phyloP scores from a whole-genome alignment of 1,140 invertebrate species.

The Saccostrea cuccullata region DNA sequence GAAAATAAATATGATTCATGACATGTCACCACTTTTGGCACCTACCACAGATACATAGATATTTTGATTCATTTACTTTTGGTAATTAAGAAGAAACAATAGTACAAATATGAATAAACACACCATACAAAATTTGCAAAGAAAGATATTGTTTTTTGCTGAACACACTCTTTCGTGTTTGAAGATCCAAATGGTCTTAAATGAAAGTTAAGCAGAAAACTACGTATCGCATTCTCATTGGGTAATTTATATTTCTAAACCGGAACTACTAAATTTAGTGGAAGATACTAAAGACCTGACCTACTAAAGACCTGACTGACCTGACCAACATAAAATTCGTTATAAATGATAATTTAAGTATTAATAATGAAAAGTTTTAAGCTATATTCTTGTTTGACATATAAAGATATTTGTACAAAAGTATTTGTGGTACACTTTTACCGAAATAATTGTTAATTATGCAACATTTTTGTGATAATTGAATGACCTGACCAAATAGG shows the following conservation, averaged over 20 bases:
- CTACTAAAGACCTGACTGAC: too few relatives aligned
- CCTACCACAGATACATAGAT: background rate
- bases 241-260: conserved; percentile 49
- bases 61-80: background rate
- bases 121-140: background rate
- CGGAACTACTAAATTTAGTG: conserved; percentile 38
- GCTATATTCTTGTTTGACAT: too few relatives aligned
- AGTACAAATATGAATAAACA: background rate
- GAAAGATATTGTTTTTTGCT: background rate
- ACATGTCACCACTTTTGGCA: background rate
- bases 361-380: too few relatives aligned
- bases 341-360: too few relatives aligned
- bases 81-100: background rate
- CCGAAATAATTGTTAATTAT: too few relatives aligned
- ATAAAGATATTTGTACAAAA: too few relatives aligned
- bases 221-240: conserved; percentile 63
- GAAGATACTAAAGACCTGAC: too few relatives aligned
- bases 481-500: too few relatives aligned
- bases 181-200: conserved; percentile 26
- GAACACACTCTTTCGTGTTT: conserved; percentile 15
- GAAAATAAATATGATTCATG: conserved; percentile 65
- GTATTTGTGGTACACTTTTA: too few relatives aligned
- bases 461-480: too few relatives aligned
- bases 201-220: conserved; percentile 42
- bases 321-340: too few relatives aligned